Base-by-base conservation (phyloP, 2,113 vertebrate genomes). In the Xiphorhynchus elegans region DNA sequence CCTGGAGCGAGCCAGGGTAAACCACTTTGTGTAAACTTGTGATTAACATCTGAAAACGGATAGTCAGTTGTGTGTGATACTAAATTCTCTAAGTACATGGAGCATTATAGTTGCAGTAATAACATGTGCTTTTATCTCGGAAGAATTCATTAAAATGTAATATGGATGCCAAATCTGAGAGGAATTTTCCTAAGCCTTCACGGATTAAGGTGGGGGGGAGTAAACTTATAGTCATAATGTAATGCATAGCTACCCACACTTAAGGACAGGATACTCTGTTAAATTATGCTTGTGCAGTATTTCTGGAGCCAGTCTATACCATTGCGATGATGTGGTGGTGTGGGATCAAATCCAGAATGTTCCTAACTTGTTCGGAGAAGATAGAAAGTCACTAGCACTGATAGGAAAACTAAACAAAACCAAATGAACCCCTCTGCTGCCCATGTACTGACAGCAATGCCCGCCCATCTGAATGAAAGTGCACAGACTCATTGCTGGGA, bases 1-100 rank as follows among this genome's bases (percentile, higher is more conserved):
- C 97, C 98, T 99, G 98, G 99, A 99, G 97, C 98, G 99, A 98
- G 99, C 99, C 95, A 98, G 99, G 98, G 99, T 99, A 98, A 98
- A 98, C 42, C 17, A 59, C 72, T 94, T 75, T 40, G 31, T 89
- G 77, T 78, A 47, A 93, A 89, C 62, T 91, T 97, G 49, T 69
- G 37, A 62, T 64, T 89, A 81, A 70, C 23, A 46, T 68, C 68
- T 84, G 55, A 37, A 76, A 80, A 79, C 85, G 85, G 52, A 53
- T 52, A 82, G 23, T 37, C 17, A 7, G 31, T 37, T 66, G 24
- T 64, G 33, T 80, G 52, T 6, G 23, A 39, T 83, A 66, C 5
- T 56, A 24, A 84, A 58, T 74, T 76, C 28, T 88, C 56, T 35
- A 25, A 56, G 28, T 72, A 42, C 25, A 55, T 68, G 40, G 59